phyloP scores from a whole-genome alignment of 2,888 invertebrate species.

The Meloe dianella region DNA sequence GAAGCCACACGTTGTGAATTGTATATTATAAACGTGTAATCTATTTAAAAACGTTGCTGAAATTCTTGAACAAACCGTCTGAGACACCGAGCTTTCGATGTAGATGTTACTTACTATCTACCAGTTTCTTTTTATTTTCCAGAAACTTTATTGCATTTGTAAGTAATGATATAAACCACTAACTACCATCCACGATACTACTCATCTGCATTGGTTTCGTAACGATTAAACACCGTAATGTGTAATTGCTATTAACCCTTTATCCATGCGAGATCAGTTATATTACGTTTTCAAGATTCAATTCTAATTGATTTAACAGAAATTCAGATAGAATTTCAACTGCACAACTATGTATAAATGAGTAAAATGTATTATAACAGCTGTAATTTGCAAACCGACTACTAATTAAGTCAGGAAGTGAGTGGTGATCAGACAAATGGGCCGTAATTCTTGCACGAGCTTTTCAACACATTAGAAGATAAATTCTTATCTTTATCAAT shows the following conservation, averaged over 20 bases:
- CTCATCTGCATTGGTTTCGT: neutral
- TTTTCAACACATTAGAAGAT: neutral
- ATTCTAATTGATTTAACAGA: neutral
- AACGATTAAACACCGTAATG: neutral
- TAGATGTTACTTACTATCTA: too few relatives aligned
- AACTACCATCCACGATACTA: neutral
- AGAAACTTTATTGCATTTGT: neutral
- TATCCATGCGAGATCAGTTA: too few relatives aligned
- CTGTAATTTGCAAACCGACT: slow-evolving; percentile 15
- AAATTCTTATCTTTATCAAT: too few relatives aligned
- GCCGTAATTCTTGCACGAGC: slow-evolving; percentile 10
- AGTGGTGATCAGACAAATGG: slow-evolving; percentile 13
- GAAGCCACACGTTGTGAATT: too few relatives aligned
- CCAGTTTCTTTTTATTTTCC: too few relatives aligned
- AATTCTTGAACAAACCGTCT: too few relatives aligned
- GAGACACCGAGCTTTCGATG: too few relatives aligned
- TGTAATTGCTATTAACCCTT: neutral
- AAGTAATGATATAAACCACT: neutral
- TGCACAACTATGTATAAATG: neutral
- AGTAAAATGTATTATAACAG: neutral
- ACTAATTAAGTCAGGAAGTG: slow-evolving; percentile 16
- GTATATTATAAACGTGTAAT: too few relatives aligned
- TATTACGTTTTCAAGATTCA: neutral
- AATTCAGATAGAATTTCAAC: neutral
- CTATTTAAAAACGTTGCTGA: too few relatives aligned